These are phyloP conservation scores for Meandrina meandrites DNA, from an alignment of 92 coral and sea anemone species.

Conservation along the genomic window DNA sequence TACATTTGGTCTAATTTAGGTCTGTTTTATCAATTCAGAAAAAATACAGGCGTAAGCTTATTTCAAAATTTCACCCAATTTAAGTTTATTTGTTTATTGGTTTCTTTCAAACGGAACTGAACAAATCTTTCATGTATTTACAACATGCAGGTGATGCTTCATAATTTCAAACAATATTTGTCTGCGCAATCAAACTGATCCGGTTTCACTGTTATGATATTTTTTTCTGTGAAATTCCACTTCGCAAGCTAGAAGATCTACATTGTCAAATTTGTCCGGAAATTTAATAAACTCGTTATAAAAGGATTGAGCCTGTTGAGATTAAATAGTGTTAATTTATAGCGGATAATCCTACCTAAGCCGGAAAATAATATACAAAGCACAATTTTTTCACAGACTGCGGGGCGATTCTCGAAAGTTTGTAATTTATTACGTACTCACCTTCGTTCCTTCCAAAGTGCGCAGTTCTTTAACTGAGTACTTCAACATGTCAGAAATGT, in stretches of 20 bases:
- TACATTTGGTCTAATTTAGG: background rate
- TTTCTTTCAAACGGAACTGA: background rate
- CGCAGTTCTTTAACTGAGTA: conserved; percentile 66
- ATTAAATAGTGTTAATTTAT: background rate
- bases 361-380: background rate
- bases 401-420: background rate
- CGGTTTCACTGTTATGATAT: background rate
- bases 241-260: too few species aligned
- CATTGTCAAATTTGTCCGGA: background rate
- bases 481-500: conserved; percentile 84
- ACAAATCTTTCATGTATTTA: background rate
- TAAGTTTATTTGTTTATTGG: background rate
- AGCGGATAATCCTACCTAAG: conserved; percentile 11
- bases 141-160: background rate
- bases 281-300: background rate
- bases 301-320: background rate
- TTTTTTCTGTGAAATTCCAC: background rate
- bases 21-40: background rate
- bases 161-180: background rate
- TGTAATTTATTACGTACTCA: conserved; percentile 1
- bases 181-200: background rate
- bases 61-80: background rate
- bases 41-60: too few species aligned
- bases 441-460: conserved; percentile 66
- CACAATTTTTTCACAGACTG: background rate